phyloP scores from a whole-genome alignment of 2,888 invertebrate species.

The Megalurothrips usitatus region DNA sequence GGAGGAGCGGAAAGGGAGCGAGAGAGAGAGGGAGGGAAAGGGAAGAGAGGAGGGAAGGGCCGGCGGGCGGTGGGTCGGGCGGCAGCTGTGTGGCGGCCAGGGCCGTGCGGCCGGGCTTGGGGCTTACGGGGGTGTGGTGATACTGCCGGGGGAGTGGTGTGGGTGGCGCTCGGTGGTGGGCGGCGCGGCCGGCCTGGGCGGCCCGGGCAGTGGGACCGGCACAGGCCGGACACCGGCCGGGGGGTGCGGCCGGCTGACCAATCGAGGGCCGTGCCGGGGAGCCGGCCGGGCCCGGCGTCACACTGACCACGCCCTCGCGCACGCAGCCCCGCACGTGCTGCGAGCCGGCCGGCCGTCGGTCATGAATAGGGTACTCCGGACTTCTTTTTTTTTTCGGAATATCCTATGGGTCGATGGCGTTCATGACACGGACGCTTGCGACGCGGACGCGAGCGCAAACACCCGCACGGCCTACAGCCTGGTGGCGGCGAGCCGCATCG shows the following conservation, averaged over 20 bases:
- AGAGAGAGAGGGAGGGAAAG: conserved; percentile 34
- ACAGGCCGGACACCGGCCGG: conserved; percentile 43
- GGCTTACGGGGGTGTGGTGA: conserved; percentile 33
- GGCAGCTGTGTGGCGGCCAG: neutral
- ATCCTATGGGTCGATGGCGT: too few relatives aligned
- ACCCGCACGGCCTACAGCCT: too few relatives aligned
- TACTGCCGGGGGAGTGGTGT: conserved; percentile 37
- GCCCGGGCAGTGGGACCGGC: conserved; percentile 35
- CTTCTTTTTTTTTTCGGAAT: too few relatives aligned
- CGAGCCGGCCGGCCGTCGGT: conserved; percentile 7
- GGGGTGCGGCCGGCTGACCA: conserved; percentile 47
- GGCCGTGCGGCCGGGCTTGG: conserved; percentile 38
- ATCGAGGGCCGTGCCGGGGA: conserved; percentile 42
- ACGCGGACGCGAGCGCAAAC: too few relatives aligned
- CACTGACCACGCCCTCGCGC: conserved; percentile 27
- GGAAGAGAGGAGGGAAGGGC: conserved; percentile 35
- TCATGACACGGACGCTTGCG: too few relatives aligned
- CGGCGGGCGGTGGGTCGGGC: neutral
- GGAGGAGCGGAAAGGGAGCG: conserved; percentile 35
- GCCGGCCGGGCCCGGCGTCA: conserved; percentile 39
- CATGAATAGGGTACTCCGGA: too few relatives aligned
- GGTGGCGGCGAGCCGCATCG: too few relatives aligned
- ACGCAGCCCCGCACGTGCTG: too few relatives aligned
- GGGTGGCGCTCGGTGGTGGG: conserved; percentile 32
- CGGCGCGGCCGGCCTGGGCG: conserved; percentile 41